Conservation (phyloP, 1,140 invertebrate genomes). For the Drosophila yakuba region DNA sequence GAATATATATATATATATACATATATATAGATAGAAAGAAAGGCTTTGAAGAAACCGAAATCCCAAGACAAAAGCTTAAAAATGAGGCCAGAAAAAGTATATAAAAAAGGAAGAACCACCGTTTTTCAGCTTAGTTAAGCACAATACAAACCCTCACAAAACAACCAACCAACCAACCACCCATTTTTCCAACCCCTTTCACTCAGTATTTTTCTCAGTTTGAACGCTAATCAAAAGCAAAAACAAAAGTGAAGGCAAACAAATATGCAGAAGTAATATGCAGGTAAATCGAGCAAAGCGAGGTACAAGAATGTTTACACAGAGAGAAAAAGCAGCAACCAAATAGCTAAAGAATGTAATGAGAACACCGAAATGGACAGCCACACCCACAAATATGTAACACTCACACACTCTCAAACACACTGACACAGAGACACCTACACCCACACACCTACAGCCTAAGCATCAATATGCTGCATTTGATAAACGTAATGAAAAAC, state of each 20-base stretch:
- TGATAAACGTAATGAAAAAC: slow-evolving; percentile 66
- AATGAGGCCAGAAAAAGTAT: slow-evolving; percentile 9
- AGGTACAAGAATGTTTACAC: slow-evolving; percentile 44
- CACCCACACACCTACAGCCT: slow-evolving; percentile 56
- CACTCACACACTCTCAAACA: slow-evolving; percentile 19
- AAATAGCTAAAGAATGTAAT: slow-evolving; percentile 61
- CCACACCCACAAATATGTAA: slow-evolving; percentile 34
- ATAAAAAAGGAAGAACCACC: slow-evolving; percentile 28
- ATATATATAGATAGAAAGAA: background rate
- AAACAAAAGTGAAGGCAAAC: slow-evolving; percentile 11
- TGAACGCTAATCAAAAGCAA: slow-evolving; percentile 27
- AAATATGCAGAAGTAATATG: slow-evolving; percentile 11
- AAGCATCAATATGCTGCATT: slow-evolving; percentile 79
- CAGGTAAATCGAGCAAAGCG: slow-evolving; percentile 35
- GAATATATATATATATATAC: background rate
- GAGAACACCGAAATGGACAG: slow-evolving; percentile 68
- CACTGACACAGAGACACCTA: background rate
- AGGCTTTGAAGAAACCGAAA: slow-evolving; percentile 12
- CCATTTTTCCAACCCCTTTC: slow-evolving; percentile 12
- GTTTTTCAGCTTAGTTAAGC: slow-evolving; percentile 31
- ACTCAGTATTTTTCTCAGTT: slow-evolving; percentile 30
- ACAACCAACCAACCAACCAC: background rate
- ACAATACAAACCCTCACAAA: slow-evolving; percentile 5
- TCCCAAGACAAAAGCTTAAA: slow-evolving; percentile 25
- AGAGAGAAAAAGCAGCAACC: slow-evolving; percentile 59